Percentiles rank a stretch among this genome's conserved stretches.
These are phyloP conservation scores for Tinamus guttatus DNA, from an alignment of 2,113 vertebrate genomes.

Conservation along the genomic window DNA sequence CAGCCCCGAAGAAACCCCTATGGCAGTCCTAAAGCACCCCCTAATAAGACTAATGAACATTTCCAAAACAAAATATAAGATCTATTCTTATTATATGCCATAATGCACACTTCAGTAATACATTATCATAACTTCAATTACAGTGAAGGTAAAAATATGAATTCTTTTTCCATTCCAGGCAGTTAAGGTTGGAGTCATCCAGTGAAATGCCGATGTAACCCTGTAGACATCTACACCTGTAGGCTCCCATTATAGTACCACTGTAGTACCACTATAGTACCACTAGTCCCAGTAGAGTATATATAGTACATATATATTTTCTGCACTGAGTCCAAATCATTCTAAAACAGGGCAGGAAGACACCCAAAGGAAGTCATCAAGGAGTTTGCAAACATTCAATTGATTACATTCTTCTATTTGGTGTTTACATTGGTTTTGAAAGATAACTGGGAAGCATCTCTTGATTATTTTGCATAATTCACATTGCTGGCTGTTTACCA, in stretches of 20 bases:
- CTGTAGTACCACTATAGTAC: not conserved
- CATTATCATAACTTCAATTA: not conserved
- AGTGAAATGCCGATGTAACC: not conserved
- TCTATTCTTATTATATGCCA: not conserved
- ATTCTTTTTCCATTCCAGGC: not conserved
- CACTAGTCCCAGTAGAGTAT: not conserved
- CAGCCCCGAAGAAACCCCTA: not conserved
- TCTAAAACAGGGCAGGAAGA: not conserved
- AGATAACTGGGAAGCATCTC: conserved; percentile 1
- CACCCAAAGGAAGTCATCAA: not conserved
- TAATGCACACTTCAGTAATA: not conserved
- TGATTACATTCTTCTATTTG: not conserved
- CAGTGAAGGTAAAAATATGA: not conserved
- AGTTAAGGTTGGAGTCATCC: not conserved
- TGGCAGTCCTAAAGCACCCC: not conserved
- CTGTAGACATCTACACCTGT: not conserved
- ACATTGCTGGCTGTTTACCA: conserved; percentile 5
- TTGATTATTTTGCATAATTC: not conserved
- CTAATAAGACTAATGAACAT: not conserved
- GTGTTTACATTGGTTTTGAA: not conserved
- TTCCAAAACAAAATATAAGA: not conserved
- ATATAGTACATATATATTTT: not conserved
- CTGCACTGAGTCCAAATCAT: not conserved
- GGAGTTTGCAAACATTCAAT: not conserved
- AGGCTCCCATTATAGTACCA: too few species aligned